phyloP scores from a whole-genome alignment of 2,888 invertebrate genomes.

The Dromius quadrimaculatus region DNA sequence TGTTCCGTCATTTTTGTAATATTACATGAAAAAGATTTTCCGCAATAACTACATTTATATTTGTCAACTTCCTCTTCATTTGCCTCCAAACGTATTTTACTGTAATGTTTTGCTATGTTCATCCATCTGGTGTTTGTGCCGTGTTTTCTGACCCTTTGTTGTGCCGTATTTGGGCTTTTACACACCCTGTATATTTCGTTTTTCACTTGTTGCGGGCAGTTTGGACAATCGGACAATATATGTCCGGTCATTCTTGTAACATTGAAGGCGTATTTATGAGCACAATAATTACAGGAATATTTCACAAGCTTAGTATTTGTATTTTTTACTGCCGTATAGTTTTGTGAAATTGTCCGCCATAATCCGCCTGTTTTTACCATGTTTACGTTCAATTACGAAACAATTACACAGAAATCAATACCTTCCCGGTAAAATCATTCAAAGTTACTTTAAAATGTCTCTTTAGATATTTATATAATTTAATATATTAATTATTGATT shows the following conservation, averaged over 20 bases:
- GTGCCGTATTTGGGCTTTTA: neutral
- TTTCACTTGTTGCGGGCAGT: conserved; percentile 8
- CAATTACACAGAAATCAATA: too few species aligned
- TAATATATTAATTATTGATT: too few species aligned
- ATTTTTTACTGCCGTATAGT: conserved; percentile 17
- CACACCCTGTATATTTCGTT: neutral
- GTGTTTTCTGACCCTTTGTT: neutral
- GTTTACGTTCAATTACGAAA: neutral
- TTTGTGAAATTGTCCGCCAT: neutral
- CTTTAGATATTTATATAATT: too few species aligned
- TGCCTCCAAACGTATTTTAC: neutral
- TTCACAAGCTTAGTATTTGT: neutral
- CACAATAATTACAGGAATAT: conserved; percentile 16
- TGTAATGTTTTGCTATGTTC: neutral
- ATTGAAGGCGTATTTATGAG: neutral
- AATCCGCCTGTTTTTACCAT: conserved; percentile 9
- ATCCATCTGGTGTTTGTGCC: neutral
- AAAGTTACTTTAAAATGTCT: too few species aligned
- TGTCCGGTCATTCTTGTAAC: conserved; percentile 18
- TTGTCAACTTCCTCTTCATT: neutral
- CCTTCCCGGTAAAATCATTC: too few species aligned
- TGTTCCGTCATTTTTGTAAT: neutral
- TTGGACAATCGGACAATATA: neutral
- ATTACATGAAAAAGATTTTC: neutral
- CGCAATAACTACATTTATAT: conserved; percentile 3